Conservation (phyloP, 2,113 vertebrate species). For the Calypte anna region DNA sequence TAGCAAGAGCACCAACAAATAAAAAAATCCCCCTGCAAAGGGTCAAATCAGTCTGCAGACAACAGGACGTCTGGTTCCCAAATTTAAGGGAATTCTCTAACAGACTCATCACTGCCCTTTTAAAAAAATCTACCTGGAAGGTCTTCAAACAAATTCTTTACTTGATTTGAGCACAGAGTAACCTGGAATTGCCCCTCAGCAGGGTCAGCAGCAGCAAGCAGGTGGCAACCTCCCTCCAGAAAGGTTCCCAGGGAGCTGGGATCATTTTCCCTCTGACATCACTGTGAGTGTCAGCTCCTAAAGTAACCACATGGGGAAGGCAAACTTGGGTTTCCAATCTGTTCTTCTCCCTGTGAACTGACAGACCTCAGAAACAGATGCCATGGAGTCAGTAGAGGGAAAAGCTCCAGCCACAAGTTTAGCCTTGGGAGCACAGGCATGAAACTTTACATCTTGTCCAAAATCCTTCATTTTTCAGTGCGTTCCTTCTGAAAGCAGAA, state of each 20-base stretch:
- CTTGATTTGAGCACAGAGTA: background rate
- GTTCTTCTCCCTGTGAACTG: background rate
- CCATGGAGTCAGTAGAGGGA: constrained; percentile 15
- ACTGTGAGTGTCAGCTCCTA: background rate
- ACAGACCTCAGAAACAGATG: constrained; percentile 47
- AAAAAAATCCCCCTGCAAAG: background rate
- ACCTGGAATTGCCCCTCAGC: fast-evolving
- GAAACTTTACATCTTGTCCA: background rate
- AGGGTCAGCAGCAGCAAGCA: background rate
- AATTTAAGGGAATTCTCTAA: background rate
- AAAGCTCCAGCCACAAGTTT: background rate
- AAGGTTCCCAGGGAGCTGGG: background rate
- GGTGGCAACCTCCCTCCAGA: background rate
- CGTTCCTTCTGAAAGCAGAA: background rate
- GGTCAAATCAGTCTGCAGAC: background rate
- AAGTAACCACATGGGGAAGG: background rate
- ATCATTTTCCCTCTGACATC: background rate
- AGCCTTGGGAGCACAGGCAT: background rate
- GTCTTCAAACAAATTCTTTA: background rate
- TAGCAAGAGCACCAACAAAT: background rate
- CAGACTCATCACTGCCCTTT: background rate
- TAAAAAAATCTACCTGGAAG: background rate
- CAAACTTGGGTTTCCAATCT: background rate
- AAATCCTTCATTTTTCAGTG: background rate
- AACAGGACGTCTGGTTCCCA: background rate